Percentiles rank a stretch among this genome's conserved stretches.
Evolutionary conservation across 2,888 invertebrate species (phyloP).

Genomic region (Chamaedrilus cognettii): DNA sequence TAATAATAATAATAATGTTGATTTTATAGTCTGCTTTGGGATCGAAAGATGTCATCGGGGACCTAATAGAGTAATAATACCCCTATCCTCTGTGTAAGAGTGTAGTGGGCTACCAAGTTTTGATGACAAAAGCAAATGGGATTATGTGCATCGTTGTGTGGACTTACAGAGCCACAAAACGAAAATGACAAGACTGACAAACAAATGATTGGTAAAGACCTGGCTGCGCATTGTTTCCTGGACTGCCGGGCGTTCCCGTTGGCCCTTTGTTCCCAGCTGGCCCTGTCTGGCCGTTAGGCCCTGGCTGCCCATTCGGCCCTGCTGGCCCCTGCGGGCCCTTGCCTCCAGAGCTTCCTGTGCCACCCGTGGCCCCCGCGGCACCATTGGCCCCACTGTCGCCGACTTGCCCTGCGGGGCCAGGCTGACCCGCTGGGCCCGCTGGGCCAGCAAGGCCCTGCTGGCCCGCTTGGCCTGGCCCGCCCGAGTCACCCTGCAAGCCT

Average conservation of each 20-base stretch:
- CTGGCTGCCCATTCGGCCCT: conserved; percentile 21
- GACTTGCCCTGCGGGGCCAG: conserved; percentile 1
- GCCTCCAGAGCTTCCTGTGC: conserved; percentile 15
- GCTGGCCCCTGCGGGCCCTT: conserved; percentile 16
- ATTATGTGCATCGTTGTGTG: too few relatives aligned
- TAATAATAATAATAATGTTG: too few relatives aligned
- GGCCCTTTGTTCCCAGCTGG: conserved; percentile 13
- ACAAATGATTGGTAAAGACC: too few relatives aligned
- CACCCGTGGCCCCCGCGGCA: conserved; percentile 9
- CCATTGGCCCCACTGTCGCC: conserved; percentile 15
- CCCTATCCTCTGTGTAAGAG: too few relatives aligned
- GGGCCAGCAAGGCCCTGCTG: background rate
- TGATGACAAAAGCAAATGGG: too few relatives aligned
- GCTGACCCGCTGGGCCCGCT: background rate
- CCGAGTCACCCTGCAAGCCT: background rate
- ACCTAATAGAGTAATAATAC: too few relatives aligned
- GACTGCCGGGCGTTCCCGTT: conserved; percentile 9
- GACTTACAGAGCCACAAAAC: too few relatives aligned
- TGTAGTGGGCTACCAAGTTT: too few relatives aligned
- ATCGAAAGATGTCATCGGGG: too few relatives aligned
- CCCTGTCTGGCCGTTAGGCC: background rate
- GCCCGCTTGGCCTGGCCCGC: conserved; percentile 40
- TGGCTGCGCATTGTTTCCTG: conserved; percentile 10
- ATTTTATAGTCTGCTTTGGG: too few relatives aligned
- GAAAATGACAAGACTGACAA: too few relatives aligned